Percentiles rank a stretch among this genome's conserved stretches.
Conservation (phyloP, 2,888 invertebrate genomes). For the Eupithecia subumbrata region DNA sequence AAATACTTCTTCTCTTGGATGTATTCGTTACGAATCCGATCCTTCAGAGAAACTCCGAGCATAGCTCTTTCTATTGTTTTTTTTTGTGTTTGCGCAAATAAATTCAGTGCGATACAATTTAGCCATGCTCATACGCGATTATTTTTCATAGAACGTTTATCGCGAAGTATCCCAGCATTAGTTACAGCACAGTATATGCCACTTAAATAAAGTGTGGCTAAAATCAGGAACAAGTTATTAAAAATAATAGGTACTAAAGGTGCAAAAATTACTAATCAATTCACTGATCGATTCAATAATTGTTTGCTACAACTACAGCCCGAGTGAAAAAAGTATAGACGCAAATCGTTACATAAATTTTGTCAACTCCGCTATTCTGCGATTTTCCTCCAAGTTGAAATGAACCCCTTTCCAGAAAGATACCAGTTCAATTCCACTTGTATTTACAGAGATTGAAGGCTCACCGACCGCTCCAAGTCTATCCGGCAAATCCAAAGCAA, state of each 20-base stretch:
- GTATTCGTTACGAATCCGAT: too few relatives aligned
- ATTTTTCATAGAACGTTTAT: too few relatives aligned
- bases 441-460: slow-evolving; percentile 37
- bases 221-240: too few relatives aligned
- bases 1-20: too few relatives aligned
- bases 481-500: slow-evolving; percentile 54
- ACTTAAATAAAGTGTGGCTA: too few relatives aligned
- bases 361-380: neutral
- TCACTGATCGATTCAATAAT: neutral
- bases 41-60: too few relatives aligned
- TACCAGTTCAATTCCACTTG: slow-evolving; percentile 33
- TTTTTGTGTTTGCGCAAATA: too few relatives aligned
- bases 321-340: neutral
- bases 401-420: slow-evolving; percentile 23
- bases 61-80: too few relatives aligned
- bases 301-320: neutral
- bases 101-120: too few relatives aligned
- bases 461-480: slow-evolving; percentile 43
- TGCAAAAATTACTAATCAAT: neutral
- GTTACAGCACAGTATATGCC: neutral
- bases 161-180: neutral
- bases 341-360: neutral
- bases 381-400: slow-evolving; percentile 24
- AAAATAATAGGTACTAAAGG: neutral
- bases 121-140: too few relatives aligned